phyloP scores from a whole-genome alignment of 2,888 invertebrate species.

The Pristionchus japonicus region DNA sequence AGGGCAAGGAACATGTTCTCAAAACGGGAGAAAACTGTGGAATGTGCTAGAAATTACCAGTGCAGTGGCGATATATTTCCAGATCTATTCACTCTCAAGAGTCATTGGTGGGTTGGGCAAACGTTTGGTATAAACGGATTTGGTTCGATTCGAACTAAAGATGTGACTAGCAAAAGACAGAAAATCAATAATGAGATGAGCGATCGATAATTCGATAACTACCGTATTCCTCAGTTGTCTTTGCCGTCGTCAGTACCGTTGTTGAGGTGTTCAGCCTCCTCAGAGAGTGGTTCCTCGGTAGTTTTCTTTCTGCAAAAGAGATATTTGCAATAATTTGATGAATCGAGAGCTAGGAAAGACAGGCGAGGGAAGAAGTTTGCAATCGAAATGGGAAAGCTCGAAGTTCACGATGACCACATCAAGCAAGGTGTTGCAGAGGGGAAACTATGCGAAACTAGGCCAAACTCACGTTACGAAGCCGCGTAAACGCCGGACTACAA shows the following conservation, averaged over 20 bases:
- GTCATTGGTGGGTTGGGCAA: neutral
- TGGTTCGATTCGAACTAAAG: neutral
- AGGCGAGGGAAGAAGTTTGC: neutral
- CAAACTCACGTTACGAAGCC: neutral
- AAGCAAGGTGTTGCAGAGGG: neutral
- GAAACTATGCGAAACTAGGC: neutral
- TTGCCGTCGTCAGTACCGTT: neutral
- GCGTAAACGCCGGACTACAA: neutral
- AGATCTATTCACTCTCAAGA: neutral
- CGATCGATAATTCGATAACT: neutral
- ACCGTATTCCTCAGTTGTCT: neutral
- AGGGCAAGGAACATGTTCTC: neutral
- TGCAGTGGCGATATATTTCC: neutral
- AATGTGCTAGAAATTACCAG: slow-evolving; percentile 9
- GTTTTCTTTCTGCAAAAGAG: slow-evolving; percentile 1
- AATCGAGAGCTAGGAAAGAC: neutral
- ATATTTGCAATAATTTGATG: too few species aligned
- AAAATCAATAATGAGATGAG: neutral
- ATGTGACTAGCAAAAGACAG: neutral
- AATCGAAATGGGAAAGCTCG: neutral
- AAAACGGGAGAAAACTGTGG: neutral
- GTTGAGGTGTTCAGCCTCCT: slow-evolving; percentile 1
- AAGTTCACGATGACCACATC: neutral
- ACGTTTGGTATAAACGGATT: neutral
- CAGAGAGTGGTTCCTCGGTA: slow-evolving; percentile 23